Base-by-base conservation (phyloP, 2,888 invertebrate genomes). In the Hydrotaea diabolus region DNA sequence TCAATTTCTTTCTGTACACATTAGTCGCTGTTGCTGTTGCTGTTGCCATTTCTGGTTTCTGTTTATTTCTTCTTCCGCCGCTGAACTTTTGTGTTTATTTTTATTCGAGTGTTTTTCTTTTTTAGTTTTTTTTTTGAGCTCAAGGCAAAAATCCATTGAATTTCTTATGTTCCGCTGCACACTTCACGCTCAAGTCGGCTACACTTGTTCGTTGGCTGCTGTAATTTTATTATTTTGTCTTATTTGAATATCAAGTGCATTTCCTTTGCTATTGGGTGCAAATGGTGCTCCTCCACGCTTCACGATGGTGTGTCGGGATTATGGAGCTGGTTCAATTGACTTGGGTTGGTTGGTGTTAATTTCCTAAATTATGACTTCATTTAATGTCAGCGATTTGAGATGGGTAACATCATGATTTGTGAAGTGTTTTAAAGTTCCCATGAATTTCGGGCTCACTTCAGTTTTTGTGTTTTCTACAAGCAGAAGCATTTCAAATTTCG, bases 201-300 rank as follows among this genome's bases (percentile, higher is more conserved):
- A 26, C 46, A 15, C 23, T 64, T 64, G 43, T 69, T 23, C 26
- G 49, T 13, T n/a, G 23, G 15, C 21, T 66, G 43, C 43, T 69
- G 69, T 69, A 69, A 69, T 69, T 13, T 69, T 13, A 69, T 15
- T 69, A 66, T 69, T 69, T 62, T n/a, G 3, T 31, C 5, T 19
- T 13, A 57, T 66, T 43, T 69, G 46, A 69, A 69, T 69, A 43
- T 46, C 43, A 23, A 73, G 79, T 79, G 76, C 43, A 73, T 79
- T 85, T 82, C 81, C 76, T 79, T 85, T 82, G 79, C 76, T 82
- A 82, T 85, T 76, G 77, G 69, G 76, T 85, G 81, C 23, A 59
- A 79, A 79, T 76, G 76, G 13, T 3, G 19, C 23, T 69, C 69
- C 7, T 26, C 21, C 59, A 31, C 31, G 31, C n/a, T 15, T 17